Conservation (phyloP, 2,797 vertebrate species). For the Nannoperca australis region DNA sequence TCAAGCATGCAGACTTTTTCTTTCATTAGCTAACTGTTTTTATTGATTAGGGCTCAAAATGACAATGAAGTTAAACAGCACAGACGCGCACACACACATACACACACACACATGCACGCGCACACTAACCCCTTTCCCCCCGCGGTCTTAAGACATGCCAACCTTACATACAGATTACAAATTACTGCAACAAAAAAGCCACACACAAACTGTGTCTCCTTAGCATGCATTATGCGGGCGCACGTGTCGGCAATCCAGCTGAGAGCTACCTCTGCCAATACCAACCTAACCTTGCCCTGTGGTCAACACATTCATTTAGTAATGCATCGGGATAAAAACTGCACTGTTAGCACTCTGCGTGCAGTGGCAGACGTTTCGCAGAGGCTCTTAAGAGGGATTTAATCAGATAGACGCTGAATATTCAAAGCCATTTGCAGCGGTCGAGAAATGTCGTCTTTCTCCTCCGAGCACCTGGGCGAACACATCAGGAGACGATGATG, state of each 20-base stretch:
- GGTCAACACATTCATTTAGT: conserved; percentile 81
- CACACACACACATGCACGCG: conserved; percentile 20
- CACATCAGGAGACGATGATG: conserved; percentile 54
- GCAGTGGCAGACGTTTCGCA: conserved; percentile 65
- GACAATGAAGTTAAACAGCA: conserved; percentile 69
- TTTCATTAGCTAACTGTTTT: conserved; percentile 83
- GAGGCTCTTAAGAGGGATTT: conserved; percentile 82
- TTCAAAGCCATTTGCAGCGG: conserved; percentile 81
- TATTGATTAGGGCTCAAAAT: conserved; percentile 79
- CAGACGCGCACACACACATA: conserved; percentile 37
- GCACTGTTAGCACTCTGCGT: conserved; percentile 77
- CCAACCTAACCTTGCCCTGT: conserved; percentile 78
- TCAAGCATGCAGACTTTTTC: conserved; percentile 72
- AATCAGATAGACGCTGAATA: conserved; percentile 84
- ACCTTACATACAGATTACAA: conserved; percentile 78
- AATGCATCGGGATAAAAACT: conserved; percentile 78
- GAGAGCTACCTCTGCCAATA: conserved; percentile 80
- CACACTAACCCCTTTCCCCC: conserved; percentile 16
- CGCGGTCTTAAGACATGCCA: conserved; percentile 57
- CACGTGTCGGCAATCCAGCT: conserved; percentile 82
- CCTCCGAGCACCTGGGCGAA: conserved; percentile 73
- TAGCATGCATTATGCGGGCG: conserved; percentile 79
- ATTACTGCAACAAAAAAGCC: conserved; percentile 73
- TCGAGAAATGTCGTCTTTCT: conserved; percentile 70
- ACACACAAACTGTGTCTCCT: conserved; percentile 74